Conservation (phyloP, 2,113 vertebrate species). For the Callochromis pleurospilus region DNA sequence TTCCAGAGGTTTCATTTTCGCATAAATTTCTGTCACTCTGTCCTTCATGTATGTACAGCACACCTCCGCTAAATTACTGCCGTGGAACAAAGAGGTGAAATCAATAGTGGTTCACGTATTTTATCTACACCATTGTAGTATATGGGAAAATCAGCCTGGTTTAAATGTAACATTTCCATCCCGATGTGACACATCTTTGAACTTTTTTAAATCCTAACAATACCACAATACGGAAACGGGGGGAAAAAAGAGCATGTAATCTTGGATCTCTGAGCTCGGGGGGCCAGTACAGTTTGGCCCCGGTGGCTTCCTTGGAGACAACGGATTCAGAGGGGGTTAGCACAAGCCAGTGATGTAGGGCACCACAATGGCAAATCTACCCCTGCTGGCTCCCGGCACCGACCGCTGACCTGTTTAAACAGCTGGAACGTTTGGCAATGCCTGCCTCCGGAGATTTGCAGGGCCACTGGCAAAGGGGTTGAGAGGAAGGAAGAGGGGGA, state of each 20-base stretch:
- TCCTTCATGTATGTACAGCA: neutral
- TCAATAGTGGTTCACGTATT: neutral
- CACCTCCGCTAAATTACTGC: neutral
- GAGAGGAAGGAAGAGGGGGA: conserved; percentile 36
- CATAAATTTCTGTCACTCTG: neutral
- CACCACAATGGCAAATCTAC: conserved; percentile 36
- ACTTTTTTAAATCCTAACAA: neutral
- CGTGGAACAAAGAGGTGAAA: conserved; percentile 17
- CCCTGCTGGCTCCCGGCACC: conserved; percentile 20
- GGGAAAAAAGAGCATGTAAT: fast-evolving
- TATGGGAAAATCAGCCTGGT: neutral
- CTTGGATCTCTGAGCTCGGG: neutral
- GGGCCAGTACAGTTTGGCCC: neutral
- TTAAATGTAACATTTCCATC: neutral
- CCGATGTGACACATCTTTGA: neutral
- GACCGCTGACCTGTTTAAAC: conserved; percentile 59
- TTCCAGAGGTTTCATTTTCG: conserved; percentile 3
- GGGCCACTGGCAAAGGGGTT: conserved; percentile 37
- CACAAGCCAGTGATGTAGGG: conserved; percentile 18
- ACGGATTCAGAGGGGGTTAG: neutral
- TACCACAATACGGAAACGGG: neutral
- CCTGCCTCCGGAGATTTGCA: conserved; percentile 43
- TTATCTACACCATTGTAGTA: neutral
- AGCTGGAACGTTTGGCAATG: conserved; percentile 58
- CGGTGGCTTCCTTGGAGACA: neutral